Evolutionary conservation across 2,888 invertebrate species (phyloP), one percentile per base, ranked within the genome.

Genomic region (Antheraea assamensis): DNA sequence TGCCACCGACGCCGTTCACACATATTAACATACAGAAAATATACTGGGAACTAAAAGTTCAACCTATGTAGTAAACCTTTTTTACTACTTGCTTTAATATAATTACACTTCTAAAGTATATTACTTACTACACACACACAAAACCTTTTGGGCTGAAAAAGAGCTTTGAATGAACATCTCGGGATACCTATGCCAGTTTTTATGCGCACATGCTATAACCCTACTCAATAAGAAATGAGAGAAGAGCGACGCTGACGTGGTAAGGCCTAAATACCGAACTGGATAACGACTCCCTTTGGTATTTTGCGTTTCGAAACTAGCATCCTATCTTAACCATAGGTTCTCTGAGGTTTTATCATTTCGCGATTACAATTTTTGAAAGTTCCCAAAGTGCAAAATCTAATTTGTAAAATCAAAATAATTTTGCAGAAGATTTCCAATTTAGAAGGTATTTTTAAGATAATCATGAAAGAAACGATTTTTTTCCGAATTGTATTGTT

Each of bases 1-100:
- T 94, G 86, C 80, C 85, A 78, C 77, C 75, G 72, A 80, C 80
- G 83, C 81, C 82, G 81, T 82, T 83, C 83, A 85, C 84, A 83
- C 83, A 64, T 27, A 61, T 64, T 30, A 61, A 78, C 74, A 78
- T 77, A 79, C 71, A 73, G 78, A 82, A 85, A 84, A 85, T 85
- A 77, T 80, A 80, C 80, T 85, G 85, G 82, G 86, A 85, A 86
- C 83, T 78, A 82, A 79, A 74, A 79, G 76, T 78, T 77, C 77
- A 79, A 81, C 78, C 77, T 80, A 77, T 76, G 77, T 52, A 24
- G 52, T 49, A 55, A 70, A 70, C 70, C n/a, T 47, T 73, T 71
- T 58, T 73, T 64, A 27, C 15, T 72, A 73, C n/a, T 47, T 15
- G 30, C 27, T 61, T 61, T 27, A 27, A 61, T 27, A 27, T 61